Evolutionary conservation across 1,140 invertebrate genomes (phyloP).

Genomic region (Dufourea novaeangliae): DNA sequence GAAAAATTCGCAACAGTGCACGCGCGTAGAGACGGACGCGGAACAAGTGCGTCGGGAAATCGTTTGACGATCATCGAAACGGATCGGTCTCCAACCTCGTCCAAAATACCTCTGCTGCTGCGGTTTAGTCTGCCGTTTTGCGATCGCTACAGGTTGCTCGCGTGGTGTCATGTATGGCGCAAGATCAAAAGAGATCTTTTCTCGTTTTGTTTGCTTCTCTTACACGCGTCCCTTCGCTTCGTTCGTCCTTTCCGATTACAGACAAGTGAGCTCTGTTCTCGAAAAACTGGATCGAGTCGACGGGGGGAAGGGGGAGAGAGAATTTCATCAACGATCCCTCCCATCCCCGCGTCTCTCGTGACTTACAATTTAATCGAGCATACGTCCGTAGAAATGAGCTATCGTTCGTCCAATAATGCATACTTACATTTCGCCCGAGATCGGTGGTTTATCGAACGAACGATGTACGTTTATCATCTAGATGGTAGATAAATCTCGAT

Average conservation of each 20-base stretch:
- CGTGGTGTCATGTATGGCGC: slow-evolving; percentile 69
- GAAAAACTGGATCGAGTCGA: slow-evolving; percentile 48
- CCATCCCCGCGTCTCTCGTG: slow-evolving; percentile 31
- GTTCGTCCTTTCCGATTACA: slow-evolving; percentile 25
- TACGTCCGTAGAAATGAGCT: slow-evolving; percentile 18
- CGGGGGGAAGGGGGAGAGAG: slow-evolving; percentile 25
- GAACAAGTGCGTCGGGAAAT: slow-evolving; percentile 11
- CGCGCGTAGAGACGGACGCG: slow-evolving; percentile 29
- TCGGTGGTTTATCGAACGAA: slow-evolving; percentile 26
- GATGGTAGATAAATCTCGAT: slow-evolving; percentile 6
- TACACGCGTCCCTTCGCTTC: slow-evolving; percentile 21
- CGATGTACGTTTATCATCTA: background rate
- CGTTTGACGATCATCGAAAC: slow-evolving; percentile 42
- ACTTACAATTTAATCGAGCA: slow-evolving; percentile 14
- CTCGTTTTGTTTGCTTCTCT: slow-evolving; percentile 1
- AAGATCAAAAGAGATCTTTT: slow-evolving; percentile 73
- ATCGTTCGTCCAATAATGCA: slow-evolving; percentile 33
- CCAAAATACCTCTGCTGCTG: slow-evolving; percentile 82
- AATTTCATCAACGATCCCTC: too few species aligned
- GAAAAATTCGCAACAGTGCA: slow-evolving; percentile 24
- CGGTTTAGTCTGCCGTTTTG: slow-evolving; percentile 80
- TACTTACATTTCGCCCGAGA: background rate
- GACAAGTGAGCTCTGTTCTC: slow-evolving; percentile 31
- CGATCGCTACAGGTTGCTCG: slow-evolving; percentile 49
- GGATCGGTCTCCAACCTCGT: slow-evolving; percentile 72